Percentiles rank a stretch among this genome's conserved stretches.
phyloP scores from a whole-genome alignment of 2,888 invertebrate genomes.

The Hypena proboscidalis region DNA sequence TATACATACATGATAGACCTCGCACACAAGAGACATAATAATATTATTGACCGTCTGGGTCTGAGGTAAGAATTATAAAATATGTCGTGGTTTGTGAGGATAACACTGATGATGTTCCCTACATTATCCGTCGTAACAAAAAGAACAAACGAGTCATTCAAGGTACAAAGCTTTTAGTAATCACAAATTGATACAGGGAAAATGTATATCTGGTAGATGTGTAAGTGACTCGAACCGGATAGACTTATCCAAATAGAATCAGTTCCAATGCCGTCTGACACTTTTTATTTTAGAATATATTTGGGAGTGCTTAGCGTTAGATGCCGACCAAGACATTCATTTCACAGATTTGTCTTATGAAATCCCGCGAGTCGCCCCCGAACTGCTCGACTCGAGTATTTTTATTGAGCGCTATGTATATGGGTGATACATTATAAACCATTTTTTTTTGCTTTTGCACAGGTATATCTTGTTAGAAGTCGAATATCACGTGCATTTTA shows the following conservation, averaged over 20 bases:
- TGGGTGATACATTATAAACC: slow-evolving; percentile 25
- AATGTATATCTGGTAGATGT: slow-evolving; percentile 40
- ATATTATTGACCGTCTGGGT: too few species aligned
- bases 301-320: slow-evolving; percentile 58
- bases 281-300: slow-evolving; percentile 64
- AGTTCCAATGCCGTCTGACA: slow-evolving; percentile 53
- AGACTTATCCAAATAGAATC: slow-evolving; percentile 56
- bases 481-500: slow-evolving; percentile 5
- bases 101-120: too few species aligned
- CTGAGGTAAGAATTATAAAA: too few species aligned
- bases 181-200: slow-evolving; percentile 22
- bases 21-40: too few species aligned
- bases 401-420: slow-evolving; percentile 30
- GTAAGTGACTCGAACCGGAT: slow-evolving; percentile 58
- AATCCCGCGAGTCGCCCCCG: slow-evolving; percentile 48
- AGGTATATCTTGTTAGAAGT: slow-evolving; percentile 3
- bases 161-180: slow-evolving; percentile 28
- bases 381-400: slow-evolving; percentile 27
- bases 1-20: too few species aligned
- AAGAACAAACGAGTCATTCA: slow-evolving; percentile 31
- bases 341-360: slow-evolving; percentile 56
- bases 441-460: slow-evolving; percentile 21
- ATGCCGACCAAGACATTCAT: slow-evolving; percentile 56
- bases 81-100: too few species aligned
- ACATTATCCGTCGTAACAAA: too few species aligned